phyloP scores from a whole-genome alignment of 2,888 invertebrate species.

The Rhodophaea formosa region DNA sequence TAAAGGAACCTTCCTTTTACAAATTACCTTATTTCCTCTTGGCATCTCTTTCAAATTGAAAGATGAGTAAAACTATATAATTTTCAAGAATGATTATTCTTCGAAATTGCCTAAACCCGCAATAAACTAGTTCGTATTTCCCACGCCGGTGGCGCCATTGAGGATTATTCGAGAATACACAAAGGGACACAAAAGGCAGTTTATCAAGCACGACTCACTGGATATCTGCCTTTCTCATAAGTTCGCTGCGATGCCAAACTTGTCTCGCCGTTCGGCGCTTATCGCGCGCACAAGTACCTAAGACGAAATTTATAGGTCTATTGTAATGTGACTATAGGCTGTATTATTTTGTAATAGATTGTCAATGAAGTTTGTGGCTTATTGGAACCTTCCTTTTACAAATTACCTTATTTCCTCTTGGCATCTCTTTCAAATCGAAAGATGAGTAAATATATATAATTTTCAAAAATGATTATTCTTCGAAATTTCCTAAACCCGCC shows the following conservation, averaged over 20 bases:
- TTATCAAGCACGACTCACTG: slow-evolving; percentile 64
- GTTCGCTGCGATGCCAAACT: slow-evolving; percentile 48
- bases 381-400: too few species aligned
- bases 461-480: slow-evolving; percentile 7
- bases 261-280: slow-evolving; percentile 37
- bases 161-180: slow-evolving; percentile 60
- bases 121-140: slow-evolving; percentile 45
- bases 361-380: too few species aligned
- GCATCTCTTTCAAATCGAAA: not conserved
- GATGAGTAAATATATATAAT: too few species aligned
- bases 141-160: slow-evolving; percentile 44
- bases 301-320: slow-evolving; percentile 19
- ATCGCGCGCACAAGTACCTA: slow-evolving; percentile 27
- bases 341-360: not conserved
- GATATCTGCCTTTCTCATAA: slow-evolving; percentile 50
- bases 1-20: too few species aligned
- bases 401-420: not conserved
- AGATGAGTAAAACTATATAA: not conserved
- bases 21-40: not conserved
- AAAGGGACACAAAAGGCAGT: slow-evolving; percentile 66
- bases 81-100: slow-evolving; percentile 8
- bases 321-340: slow-evolving; percentile 20
- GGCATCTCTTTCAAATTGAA: not conserved
- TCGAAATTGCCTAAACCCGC: slow-evolving; percentile 9
- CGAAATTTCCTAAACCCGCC: slow-evolving; percentile 11